Percentiles rank a stretch among this genome's conserved stretches.
phyloP scores from a whole-genome alignment of 2,797 vertebrate species.

The Champsocephalus esox region DNA sequence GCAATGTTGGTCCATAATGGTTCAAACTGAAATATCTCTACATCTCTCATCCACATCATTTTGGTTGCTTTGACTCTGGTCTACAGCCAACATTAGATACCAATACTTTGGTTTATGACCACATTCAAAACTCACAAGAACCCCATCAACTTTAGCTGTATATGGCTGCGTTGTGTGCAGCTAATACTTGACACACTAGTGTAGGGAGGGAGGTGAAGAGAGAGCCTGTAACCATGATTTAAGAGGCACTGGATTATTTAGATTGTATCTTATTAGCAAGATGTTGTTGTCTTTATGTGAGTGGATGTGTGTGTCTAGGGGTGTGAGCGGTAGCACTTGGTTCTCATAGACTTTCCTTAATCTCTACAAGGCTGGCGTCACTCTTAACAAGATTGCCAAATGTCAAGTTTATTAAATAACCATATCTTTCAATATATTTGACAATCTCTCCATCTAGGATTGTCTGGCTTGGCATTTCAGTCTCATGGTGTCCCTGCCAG shows the following conservation, averaged over 20 bases:
- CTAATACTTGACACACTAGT: neutral
- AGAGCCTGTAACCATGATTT: too few relatives aligned
- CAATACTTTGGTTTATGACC: too few relatives aligned
- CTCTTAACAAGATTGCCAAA: slow-evolving; percentile 34
- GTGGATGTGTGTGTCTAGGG: neutral
- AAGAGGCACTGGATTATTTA: too few relatives aligned
- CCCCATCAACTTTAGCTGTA: too few relatives aligned
- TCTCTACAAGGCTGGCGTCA: slow-evolving; percentile 19
- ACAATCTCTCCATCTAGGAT: slow-evolving; percentile 40
- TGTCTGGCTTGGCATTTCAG: slow-evolving; percentile 34
- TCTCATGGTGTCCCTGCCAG: slow-evolving; percentile 47
- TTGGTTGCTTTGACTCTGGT: too few relatives aligned
- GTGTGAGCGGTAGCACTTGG: slow-evolving; percentile 7
- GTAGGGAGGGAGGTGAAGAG: too few relatives aligned
- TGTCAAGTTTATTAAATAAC: slow-evolving; percentile 58
- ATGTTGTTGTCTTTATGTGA: neutral
- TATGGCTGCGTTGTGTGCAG: too few relatives aligned
- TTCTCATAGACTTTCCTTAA: slow-evolving; percentile 33
- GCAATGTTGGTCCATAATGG: neutral
- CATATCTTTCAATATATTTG: slow-evolving; percentile 54
- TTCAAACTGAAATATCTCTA: neutral
- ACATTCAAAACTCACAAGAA: too few relatives aligned
- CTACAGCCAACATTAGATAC: too few relatives aligned
- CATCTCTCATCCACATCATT: too few relatives aligned
- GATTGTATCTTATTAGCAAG: too few relatives aligned